Evolutionary conservation across 2,113 vertebrate genomes (phyloP).

Genomic region (Catagonus wagneri): DNA sequence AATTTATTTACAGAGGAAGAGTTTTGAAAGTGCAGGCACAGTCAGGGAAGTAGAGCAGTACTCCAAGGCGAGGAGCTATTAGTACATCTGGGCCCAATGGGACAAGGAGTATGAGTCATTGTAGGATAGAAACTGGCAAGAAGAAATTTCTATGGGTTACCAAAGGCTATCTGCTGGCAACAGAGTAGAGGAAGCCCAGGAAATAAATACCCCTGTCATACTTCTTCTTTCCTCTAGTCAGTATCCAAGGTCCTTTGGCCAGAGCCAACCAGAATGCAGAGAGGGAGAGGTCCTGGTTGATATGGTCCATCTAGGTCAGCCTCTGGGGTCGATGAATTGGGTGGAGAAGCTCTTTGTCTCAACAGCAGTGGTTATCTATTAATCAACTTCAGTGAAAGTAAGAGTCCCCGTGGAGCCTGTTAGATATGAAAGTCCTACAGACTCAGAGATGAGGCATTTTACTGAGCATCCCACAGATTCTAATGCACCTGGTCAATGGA

Average conservation of each 20-base stretch:
- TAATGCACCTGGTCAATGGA: background rate
- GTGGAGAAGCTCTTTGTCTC: background rate
- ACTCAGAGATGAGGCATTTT: background rate
- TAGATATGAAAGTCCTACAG: background rate
- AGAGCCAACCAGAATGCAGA: slow-evolving; percentile 2
- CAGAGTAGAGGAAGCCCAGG: background rate
- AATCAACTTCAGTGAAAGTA: background rate
- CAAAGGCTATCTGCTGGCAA: background rate
- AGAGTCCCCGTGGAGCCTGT: background rate
- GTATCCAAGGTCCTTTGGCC: background rate
- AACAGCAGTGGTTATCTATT: background rate
- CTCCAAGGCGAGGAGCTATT: background rate
- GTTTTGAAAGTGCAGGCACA: background rate
- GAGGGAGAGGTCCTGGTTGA: background rate
- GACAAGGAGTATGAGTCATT: background rate
- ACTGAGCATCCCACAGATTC: background rate
- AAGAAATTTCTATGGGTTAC: background rate
- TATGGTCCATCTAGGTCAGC: background rate
- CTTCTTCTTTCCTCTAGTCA: background rate
- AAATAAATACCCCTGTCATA: background rate
- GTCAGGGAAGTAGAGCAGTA: background rate
- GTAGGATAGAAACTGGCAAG: background rate
- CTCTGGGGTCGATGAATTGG: background rate
- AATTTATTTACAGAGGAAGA: background rate
- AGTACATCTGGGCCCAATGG: background rate